Conservation (phyloP, 1,140 invertebrate species). For the Ptiloglossa arizonensis region DNA sequence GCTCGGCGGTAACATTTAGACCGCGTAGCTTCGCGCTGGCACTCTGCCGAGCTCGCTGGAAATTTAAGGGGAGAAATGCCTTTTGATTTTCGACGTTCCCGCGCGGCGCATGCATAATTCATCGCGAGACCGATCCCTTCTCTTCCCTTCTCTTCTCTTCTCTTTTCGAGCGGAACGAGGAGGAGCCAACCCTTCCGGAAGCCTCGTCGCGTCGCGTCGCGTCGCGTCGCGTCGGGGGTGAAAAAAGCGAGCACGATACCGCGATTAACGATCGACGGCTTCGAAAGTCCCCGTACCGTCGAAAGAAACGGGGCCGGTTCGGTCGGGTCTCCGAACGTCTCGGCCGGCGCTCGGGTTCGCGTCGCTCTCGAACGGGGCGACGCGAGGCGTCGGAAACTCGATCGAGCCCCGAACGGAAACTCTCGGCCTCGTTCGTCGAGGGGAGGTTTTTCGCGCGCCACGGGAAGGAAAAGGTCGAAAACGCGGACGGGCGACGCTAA, state of each 20-base stretch:
- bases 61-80: conserved; percentile 23
- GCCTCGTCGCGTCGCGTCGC: not conserved
- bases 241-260: not conserved
- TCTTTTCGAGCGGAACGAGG: not conserved
- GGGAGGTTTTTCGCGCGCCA: too few relatives aligned
- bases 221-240: not conserved
- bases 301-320: too few relatives aligned
- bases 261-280: conserved; percentile 16
- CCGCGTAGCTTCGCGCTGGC: not conserved
- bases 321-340: too few relatives aligned
- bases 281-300: not conserved
- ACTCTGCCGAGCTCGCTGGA: conserved; percentile 2
- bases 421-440: too few relatives aligned
- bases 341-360: too few relatives aligned
- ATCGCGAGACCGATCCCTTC: conserved; percentile 25
- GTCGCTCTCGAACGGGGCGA: too few relatives aligned
- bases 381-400: too few relatives aligned
- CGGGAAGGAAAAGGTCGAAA: too few relatives aligned
- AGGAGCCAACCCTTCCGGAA: not conserved
- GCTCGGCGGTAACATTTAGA: conserved; percentile 9
- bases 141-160: conserved; percentile 1
- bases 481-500: too few relatives aligned
- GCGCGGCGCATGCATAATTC: conserved; percentile 37
- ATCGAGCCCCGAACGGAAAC: too few relatives aligned
- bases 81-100: conserved; percentile 31